Evolutionary conservation across 2,113 vertebrate species (phyloP).

Genomic region (Grammatotria lemairii): DNA sequence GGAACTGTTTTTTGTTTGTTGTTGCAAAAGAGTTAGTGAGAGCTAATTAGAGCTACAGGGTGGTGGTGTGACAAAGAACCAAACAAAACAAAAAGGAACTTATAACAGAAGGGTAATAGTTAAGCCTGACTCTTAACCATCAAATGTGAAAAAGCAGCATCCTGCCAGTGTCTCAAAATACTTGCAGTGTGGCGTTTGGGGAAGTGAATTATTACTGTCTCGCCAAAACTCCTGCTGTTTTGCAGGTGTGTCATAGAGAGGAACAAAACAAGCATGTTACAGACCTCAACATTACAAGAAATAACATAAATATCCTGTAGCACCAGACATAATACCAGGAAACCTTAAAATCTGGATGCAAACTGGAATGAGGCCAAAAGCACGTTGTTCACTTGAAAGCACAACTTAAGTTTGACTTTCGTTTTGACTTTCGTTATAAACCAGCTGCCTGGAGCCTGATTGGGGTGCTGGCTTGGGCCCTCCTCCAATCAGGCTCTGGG

Average conservation of each 20-base stretch:
- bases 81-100: background rate
- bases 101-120: background rate
- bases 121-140: background rate
- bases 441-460: background rate
- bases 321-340: background rate
- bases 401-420: background rate
- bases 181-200: background rate
- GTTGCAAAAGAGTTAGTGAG: background rate
- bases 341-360: background rate
- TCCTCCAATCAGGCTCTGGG: background rate
- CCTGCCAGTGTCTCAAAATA: background rate
- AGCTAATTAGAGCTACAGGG: background rate
- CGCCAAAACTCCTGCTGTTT: background rate
- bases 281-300: background rate
- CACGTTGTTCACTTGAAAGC: background rate
- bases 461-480: no score
- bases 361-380: background rate
- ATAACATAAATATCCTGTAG: background rate
- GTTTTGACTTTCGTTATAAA: background rate
- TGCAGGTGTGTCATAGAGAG: background rate
- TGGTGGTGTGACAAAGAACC: background rate
- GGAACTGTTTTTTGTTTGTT: background rate
- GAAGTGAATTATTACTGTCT: background rate
- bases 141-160: background rate
- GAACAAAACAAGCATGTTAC: background rate